Base-by-base conservation (phyloP, 1,140 invertebrate species). In the Rhopalosiphum maidis region DNA sequence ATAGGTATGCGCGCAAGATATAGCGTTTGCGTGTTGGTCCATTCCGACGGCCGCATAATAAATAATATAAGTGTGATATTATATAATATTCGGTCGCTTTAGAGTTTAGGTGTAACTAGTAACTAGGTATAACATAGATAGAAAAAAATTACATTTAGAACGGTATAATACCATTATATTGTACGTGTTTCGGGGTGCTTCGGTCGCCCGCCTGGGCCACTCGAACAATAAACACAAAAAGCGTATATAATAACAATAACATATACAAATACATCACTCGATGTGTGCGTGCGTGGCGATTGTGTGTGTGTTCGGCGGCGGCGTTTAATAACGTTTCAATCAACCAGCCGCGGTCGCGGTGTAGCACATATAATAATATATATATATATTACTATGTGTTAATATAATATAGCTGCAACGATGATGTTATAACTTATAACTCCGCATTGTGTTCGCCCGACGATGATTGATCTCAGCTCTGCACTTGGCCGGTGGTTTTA, bases 261-360 rank as follows among this genome's bases (percentile, higher is more conserved):
- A 43, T 87, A 54, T 87, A 87, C 85, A 89, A 54, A 54, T 37
- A n/a, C 86, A 48, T 46, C 86, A 48, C 86, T 46, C 43, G 30
- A 51, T n/a, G 86, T 48, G 86, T 48, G 86, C 21, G 46, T 48
- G 46, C 43, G 11, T 77, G 60, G 60, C 60, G 60, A 77, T 77
- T n/a, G 83, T 85, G 37, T 41, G 83, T 41, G 83, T 43, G 35
- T 85, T 43, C 9, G 37, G 37, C 83, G 83, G 83, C 83, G 83
- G 88, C 23, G 60, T 91, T 91, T 91, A 77, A 91, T 91, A 91
- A 77, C 90, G 60, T 91, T 91, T 77, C 90, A 77, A 91, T 91
- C 90, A 46, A 91, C 90, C 90, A n/a, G 41, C 35, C 88, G 46
- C 90, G 90, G 37, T 9, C n/a, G n/a, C 23, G 15, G 46, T 23